Evolutionary conservation across 2,797 vertebrate species (phyloP).

Genomic region (Synanceia verrucosa): DNA sequence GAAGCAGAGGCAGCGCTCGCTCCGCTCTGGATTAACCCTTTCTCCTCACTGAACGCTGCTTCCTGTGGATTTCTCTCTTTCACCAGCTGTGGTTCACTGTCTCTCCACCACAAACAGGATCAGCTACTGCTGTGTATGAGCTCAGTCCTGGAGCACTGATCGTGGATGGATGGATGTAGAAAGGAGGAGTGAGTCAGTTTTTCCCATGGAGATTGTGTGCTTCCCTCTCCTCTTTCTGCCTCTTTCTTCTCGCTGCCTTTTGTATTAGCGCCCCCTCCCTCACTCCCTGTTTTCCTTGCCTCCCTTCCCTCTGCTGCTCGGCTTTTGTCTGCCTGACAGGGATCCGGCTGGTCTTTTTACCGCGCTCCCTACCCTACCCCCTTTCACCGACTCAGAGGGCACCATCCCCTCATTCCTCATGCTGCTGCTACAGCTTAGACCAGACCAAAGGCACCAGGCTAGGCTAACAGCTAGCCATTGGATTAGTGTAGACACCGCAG

Average conservation of each 20-base stretch:
- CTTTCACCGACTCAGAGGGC: conserved; percentile 2
- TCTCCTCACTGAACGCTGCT: conserved; percentile 24
- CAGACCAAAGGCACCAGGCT: conserved; percentile 6
- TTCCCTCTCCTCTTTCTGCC: conserved; percentile 32
- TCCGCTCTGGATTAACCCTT: conserved; percentile 46
- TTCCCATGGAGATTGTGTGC: conserved; percentile 38
- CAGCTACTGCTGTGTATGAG: conserved; percentile 17
- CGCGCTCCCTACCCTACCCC: background rate
- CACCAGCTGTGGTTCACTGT: background rate
- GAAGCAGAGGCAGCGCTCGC: conserved; percentile 13
- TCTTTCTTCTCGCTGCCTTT: conserved; percentile 75
- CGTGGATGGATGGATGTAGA: conserved; percentile 34
- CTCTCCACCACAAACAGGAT: background rate
- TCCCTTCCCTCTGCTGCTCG: conserved; percentile 23
- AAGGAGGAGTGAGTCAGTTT: conserved; percentile 19
- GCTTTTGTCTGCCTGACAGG: conserved; percentile 26
- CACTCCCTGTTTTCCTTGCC: conserved; percentile 24
- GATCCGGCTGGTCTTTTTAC: conserved; percentile 19
- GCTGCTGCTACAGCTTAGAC: background rate
- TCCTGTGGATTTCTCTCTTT: conserved; percentile 13
- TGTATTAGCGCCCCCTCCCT: conserved; percentile 71
- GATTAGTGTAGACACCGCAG: background rate
- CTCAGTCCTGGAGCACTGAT: conserved; percentile 2
- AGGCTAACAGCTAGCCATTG: conserved; percentile 19
- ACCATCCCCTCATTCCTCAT: background rate